Base-by-base conservation (phyloP, 2,113 vertebrate genomes). In the Limanda limanda region DNA sequence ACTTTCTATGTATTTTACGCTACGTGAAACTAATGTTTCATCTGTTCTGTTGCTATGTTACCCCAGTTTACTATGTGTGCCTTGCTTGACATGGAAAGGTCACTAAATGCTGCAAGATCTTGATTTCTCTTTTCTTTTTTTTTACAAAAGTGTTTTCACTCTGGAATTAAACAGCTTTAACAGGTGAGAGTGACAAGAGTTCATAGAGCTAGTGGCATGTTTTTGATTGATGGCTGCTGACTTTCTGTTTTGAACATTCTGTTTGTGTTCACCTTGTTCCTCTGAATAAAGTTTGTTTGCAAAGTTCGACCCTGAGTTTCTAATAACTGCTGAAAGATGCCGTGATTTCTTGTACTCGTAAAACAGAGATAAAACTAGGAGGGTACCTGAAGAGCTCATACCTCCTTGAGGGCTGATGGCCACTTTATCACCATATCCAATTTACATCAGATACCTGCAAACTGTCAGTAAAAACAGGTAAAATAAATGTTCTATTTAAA, bases 81-180 rank as follows among this genome's bases (percentile, higher is more conserved):
- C 74, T 87, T 78, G 77, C 59, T 47, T 65, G 9, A 76, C 15
- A 23, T 35, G 42, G 40, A 47, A 68, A 68, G 71, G 72, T 79
- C 73, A 86, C 78, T 14, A 47, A 63, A 63, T 48, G 63, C 74
- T 68, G 20, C 57, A 60, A 62, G 21, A 57, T 60, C 31, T n/a
- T 24, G 71, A 15, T 42, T 27, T 54, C 5, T 35, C 40, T 35
- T 25, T 21, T 60, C 8, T 59, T 81, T 68, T 75, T 37, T 40
- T 60, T 61, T 47, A 76, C 42, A 64, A 52, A 51, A 61, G 52
- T 65, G 62, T 51, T 87, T 77, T 79, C 68, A 64, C 25, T 78
- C 54, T 81, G 82, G 68, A 77, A 84, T 83, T 82, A 81, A 85
- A 76, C 23, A 58, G 86, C 78, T 87, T 85, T 88, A 78, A 45